phyloP scores from a whole-genome alignment of 1,140 invertebrate species.

The Sesamia nonagrioides region DNA sequence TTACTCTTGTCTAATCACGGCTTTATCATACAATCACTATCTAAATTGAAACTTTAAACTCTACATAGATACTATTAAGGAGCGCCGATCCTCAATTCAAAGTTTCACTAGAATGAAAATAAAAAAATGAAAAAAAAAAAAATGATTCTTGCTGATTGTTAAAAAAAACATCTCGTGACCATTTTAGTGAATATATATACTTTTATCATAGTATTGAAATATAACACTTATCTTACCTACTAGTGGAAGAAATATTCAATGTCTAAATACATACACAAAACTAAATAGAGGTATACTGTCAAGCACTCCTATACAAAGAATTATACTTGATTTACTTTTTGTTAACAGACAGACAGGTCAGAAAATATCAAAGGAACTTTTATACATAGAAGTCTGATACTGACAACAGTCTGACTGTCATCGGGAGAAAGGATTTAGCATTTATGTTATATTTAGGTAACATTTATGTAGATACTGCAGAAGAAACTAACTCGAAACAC shows the following conservation, averaged over 20 bases:
- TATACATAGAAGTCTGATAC: neutral
- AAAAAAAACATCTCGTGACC: too few relatives aligned
- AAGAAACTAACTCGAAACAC: too few relatives aligned
- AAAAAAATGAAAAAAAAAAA: too few relatives aligned
- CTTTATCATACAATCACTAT: neutral
- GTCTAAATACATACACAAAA: neutral
- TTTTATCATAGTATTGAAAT: too few relatives aligned
- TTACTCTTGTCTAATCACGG: neutral
- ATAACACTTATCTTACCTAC: too few relatives aligned
- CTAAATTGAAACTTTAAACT: conserved; percentile 10
- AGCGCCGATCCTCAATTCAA: neutral
- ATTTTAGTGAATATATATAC: too few relatives aligned
- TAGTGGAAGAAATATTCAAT: too few relatives aligned
- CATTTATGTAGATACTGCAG: too few relatives aligned
- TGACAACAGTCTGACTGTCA: neutral
- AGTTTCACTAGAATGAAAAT: neutral
- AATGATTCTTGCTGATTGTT: too few relatives aligned
- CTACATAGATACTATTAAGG: neutral
- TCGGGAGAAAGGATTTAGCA: neutral
- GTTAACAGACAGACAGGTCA: neutral
- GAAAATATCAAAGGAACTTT: neutral
- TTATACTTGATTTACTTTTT: too few relatives aligned
- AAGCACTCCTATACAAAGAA: neutral
- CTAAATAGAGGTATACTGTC: neutral
- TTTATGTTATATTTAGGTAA: neutral